These are phyloP conservation scores for Drosophila putrida DNA, from an alignment of 2,888 invertebrate genomes.

Conservation along the genomic window DNA sequence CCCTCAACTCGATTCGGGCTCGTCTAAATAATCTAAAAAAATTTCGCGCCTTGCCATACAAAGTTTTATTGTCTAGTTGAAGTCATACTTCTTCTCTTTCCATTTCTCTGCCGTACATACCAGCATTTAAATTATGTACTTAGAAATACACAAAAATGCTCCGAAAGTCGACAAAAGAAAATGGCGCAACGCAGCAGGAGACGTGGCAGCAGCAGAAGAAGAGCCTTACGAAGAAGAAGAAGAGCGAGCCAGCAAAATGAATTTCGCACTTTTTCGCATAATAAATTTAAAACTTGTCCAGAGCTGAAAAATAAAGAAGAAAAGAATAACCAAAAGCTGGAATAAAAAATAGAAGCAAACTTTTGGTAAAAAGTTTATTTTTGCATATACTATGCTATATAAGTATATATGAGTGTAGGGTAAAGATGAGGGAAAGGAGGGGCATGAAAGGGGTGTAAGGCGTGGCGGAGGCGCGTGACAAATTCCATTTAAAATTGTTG, in stretches of 20 bases:
- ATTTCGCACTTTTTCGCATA: slow-evolving; percentile 85
- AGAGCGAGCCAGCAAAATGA: slow-evolving; percentile 80
- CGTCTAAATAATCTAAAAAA: slow-evolving; percentile 72
- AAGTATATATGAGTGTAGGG: slow-evolving; percentile 19
- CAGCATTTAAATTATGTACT: slow-evolving; percentile 84
- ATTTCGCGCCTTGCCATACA: slow-evolving; percentile 73
- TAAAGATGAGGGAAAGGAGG: neutral
- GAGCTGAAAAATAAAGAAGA: slow-evolving; percentile 30
- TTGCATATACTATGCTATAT: slow-evolving; percentile 70
- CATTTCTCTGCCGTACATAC: slow-evolving; percentile 23
- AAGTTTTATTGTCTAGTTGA: slow-evolving; percentile 77
- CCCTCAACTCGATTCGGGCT: slow-evolving; percentile 6
- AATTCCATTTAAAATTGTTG: slow-evolving; percentile 81
- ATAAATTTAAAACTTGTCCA: slow-evolving; percentile 84
- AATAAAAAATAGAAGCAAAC: slow-evolving; percentile 60
- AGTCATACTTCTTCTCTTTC: slow-evolving; percentile 20
- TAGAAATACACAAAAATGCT: slow-evolving; percentile 78
- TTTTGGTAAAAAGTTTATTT: slow-evolving; percentile 80
- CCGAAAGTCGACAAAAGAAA: slow-evolving; percentile 74
- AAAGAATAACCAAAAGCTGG: slow-evolving; percentile 48
- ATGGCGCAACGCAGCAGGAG: slow-evolving; percentile 73
- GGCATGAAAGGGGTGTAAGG: neutral
- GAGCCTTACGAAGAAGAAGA: slow-evolving; percentile 39
- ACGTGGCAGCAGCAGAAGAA: slow-evolving; percentile 25
- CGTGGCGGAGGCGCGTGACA: slow-evolving; percentile 76